Evolutionary conservation across 1,140 invertebrate genomes (phyloP).

Genomic region (Diorhabda sublineata): DNA sequence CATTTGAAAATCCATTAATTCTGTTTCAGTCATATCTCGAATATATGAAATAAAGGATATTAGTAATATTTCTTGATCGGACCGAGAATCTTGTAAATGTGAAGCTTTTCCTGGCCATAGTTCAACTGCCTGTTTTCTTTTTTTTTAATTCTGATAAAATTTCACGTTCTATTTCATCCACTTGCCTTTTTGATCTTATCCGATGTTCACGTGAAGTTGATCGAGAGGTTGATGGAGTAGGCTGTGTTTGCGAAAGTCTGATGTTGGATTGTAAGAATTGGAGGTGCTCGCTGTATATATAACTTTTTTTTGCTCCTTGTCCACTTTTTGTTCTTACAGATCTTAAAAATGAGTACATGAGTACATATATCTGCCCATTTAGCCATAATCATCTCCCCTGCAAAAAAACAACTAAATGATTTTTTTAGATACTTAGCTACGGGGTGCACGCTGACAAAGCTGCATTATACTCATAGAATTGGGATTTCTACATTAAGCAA

Average conservation of each 20-base stretch:
- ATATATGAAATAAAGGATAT: slow-evolving; percentile 20
- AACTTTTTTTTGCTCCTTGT: slow-evolving; percentile 31
- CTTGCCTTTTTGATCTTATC: slow-evolving; percentile 18
- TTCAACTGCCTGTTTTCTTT: neutral
- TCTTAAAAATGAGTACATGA: too few relatives aligned
- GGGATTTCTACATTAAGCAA: slow-evolving; percentile 35
- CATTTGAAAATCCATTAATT: slow-evolving; percentile 24
- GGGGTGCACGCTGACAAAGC: slow-evolving; percentile 39
- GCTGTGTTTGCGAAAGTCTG: neutral
- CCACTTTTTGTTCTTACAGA: too few relatives aligned
- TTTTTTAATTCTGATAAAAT: slow-evolving; percentile 27
- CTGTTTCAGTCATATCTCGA: slow-evolving; percentile 21
- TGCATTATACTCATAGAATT: slow-evolving; percentile 41
- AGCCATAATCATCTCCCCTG: too few relatives aligned
- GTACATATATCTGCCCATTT: too few relatives aligned
- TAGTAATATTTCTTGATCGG: slow-evolving; percentile 18
- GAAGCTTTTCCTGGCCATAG: neutral
- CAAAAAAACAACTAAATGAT: too few relatives aligned
- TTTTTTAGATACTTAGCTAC: too few relatives aligned
- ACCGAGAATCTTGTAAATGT: slow-evolving; percentile 3
- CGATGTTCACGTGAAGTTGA: slow-evolving; percentile 8
- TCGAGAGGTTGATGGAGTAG: slow-evolving; percentile 9
- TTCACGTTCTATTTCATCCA: slow-evolving; percentile 18
- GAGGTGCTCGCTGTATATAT: slow-evolving; percentile 28
- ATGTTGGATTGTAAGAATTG: slow-evolving; percentile 25